These are phyloP conservation scores for Tetanocera ferruginea DNA, from an alignment of 2,888 invertebrate species.

Conservation along the genomic window DNA sequence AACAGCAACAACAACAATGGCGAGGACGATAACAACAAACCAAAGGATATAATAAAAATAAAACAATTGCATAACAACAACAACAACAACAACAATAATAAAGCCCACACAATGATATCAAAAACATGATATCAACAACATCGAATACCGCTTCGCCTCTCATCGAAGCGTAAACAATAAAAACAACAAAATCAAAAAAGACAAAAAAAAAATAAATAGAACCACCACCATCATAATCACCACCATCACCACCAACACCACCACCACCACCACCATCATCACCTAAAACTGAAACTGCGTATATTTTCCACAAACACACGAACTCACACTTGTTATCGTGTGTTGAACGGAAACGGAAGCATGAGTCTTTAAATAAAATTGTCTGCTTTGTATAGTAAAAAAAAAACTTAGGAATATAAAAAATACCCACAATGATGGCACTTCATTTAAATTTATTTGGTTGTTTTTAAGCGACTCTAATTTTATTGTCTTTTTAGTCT, in stretches of 20 bases:
- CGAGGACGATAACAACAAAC: conserved; percentile 47
- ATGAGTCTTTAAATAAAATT: no score
- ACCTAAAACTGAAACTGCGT: not conserved
- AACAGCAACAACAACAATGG: conserved; percentile 39
- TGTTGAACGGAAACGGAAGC: not conserved
- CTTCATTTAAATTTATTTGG: no score
- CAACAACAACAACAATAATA: conserved; percentile 31
- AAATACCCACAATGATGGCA: no score
- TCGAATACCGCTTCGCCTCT: conserved; percentile 33
- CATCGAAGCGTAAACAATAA: conserved; percentile 37
- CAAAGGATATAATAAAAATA: conserved; percentile 63
- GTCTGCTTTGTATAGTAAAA: no score
- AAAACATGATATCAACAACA: conserved; percentile 43
- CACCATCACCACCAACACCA: not conserved
- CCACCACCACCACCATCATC: not conserved
- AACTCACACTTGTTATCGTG: not conserved
- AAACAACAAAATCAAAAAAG: conserved; percentile 10
- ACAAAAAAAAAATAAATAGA: not conserved
- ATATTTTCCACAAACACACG: not conserved
- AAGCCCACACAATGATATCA: conserved; percentile 12
- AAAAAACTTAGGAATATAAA: no score
- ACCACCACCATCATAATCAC: not conserved
- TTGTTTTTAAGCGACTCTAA: no score
- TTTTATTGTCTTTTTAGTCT: no score
- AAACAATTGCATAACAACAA: conserved; percentile 56